Evolutionary conservation across 2,888 invertebrate genomes (phyloP), one percentile per base, ranked within the genome.

Genomic region (Trichacis sp.): DNA sequence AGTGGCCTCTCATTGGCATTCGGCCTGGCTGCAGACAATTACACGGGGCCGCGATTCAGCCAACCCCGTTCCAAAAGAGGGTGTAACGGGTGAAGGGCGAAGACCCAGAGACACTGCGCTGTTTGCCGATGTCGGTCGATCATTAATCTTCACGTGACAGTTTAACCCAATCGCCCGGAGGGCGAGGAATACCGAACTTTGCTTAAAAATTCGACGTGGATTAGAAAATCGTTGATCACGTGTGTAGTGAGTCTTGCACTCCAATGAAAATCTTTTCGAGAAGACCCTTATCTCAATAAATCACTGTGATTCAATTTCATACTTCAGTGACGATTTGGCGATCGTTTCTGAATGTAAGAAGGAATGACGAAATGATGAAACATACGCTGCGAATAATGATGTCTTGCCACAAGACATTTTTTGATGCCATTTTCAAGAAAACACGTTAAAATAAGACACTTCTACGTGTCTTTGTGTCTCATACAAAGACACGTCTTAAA

Each of bases 11-110:
- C 73, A 73, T 73, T 73, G 73, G 67, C 69, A 74, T 76, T 76
- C 73, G 68, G 56, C 63, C 59, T 51, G 68, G 61, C 66, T 62
- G 69, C 72, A 69, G 72, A 76, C 74, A 74, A 76, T 75, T 75
- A 74, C 70, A 73, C 71, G 72, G 69, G 55, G 58, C 68, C 67
- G 46, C 67, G 71, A 64, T 68, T 71, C 61, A 45, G 24, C 59
- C 61, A 61, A 64, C 68, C 65, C 71, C 67, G 59, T 58, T 49
- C 36, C 59, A 55, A 64, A 59, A 59, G 33, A 60, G 58, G 55
- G 48, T 56, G 51, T 14, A 45, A 19, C 42, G 40, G 63, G 33
- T 43, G 51, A 20, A 63, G 64, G 42, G 60, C 54, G 24, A 46
- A 56, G 56, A 54, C 53, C 48, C 46, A 61, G 60, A 61, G 57